These are phyloP conservation scores for Luscinia luscinia DNA, from an alignment of 2,797 vertebrate species.

Conservation along the genomic window DNA sequence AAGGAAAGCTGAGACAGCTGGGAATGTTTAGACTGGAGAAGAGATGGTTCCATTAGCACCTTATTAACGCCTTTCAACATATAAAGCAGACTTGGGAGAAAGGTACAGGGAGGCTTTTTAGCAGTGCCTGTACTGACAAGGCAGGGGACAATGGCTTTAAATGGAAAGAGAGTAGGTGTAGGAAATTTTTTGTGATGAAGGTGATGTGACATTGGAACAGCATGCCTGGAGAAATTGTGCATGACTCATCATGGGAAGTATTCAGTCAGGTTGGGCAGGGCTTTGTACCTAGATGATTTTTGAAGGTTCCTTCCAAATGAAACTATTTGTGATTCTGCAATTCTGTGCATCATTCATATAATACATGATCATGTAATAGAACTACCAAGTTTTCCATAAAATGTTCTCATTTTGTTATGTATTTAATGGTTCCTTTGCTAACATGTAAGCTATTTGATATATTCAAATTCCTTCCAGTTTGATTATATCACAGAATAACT, in stretches of 20 bases:
- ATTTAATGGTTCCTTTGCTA: background rate
- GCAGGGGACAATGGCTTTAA: background rate
- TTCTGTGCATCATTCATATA: background rate
- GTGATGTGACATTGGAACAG: background rate
- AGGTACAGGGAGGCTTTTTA: background rate
- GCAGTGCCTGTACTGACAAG: background rate
- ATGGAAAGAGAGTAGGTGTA: background rate
- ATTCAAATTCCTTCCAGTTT: background rate
- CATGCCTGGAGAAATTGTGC: background rate
- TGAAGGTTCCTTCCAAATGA: background rate
- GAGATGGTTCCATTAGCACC: rapidly evolving
- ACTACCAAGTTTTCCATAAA: background rate
- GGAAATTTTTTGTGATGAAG: background rate
- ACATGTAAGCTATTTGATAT: background rate
- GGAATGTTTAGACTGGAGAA: background rate
- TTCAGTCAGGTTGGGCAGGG: background rate
- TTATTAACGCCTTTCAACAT: background rate
- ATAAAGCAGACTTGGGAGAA: background rate
- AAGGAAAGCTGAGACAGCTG: background rate
- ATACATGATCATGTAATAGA: background rate
- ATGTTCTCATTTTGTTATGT: background rate
- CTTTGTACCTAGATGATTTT: background rate
- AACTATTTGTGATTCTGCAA: background rate
- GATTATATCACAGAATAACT: background rate
- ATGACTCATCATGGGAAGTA: background rate